These are phyloP conservation scores for Anthoscopus minutus DNA, from an alignment of 2,113 vertebrate genomes.

Conservation along the genomic window DNA sequence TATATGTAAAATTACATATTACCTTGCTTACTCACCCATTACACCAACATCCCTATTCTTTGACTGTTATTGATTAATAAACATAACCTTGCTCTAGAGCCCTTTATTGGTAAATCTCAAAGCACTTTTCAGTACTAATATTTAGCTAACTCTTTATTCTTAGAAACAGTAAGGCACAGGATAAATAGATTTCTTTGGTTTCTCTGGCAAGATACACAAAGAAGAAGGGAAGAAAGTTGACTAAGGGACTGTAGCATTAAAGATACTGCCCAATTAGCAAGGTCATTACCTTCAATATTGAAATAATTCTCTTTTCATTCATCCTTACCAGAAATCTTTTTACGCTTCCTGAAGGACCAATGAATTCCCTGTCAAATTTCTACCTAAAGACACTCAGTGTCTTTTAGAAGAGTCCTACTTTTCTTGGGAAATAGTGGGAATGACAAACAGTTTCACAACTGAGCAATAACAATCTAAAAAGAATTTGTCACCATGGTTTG, in stretches of 20 bases:
- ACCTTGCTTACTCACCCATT: background rate
- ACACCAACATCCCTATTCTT: background rate
- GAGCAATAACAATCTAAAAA: background rate
- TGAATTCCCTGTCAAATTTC: background rate
- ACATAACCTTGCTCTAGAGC: background rate
- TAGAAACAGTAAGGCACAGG: background rate
- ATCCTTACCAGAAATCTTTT: background rate
- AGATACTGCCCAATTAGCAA: background rate
- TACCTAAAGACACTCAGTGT: background rate
- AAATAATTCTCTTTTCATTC: background rate
- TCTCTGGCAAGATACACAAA: background rate
- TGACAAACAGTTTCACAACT: background rate
- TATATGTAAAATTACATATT: background rate
- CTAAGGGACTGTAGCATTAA: background rate
- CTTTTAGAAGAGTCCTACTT: background rate
- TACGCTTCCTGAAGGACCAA: background rate
- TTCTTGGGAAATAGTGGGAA: background rate
- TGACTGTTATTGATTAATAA: background rate
- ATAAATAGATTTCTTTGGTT: background rate
- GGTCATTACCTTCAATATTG: background rate
- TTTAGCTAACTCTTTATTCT: background rate
- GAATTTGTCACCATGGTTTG: background rate
- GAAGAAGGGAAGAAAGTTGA: background rate
- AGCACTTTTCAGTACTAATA: background rate
- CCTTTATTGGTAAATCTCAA: background rate